A percentile compares a stretch with the other conserved stretches of the same genome.
Evolutionary conservation across 1,140 invertebrate species (phyloP).

Genomic region (Pseudomyrmex sp.): DNA sequence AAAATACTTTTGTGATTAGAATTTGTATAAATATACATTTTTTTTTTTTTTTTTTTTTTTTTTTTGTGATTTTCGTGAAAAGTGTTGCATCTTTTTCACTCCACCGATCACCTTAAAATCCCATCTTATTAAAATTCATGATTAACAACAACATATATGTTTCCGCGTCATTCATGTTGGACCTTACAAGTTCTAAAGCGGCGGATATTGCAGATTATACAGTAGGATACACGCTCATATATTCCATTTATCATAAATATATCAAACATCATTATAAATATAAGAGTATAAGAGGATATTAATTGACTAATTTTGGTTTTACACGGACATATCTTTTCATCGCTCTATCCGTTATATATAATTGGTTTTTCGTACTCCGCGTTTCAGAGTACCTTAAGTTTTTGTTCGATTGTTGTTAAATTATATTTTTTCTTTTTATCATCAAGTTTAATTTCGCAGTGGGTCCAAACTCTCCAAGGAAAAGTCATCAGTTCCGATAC

Average conservation of each 20-base stretch:
- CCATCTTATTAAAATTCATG: slow-evolving; percentile 24
- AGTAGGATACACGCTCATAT: slow-evolving; percentile 49
- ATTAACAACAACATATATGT: slow-evolving; percentile 30
- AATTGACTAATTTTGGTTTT: slow-evolving; percentile 83
- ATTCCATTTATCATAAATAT: slow-evolving; percentile 71
- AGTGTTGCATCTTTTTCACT: slow-evolving; percentile 21
- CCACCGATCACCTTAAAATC: slow-evolving; percentile 34
- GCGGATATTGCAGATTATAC: slow-evolving; percentile 37
- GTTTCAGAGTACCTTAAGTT: slow-evolving; percentile 62
- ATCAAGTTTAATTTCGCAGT: slow-evolving; percentile 41
- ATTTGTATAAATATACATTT: background rate
- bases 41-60: too few species aligned
- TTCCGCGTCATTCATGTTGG: slow-evolving; percentile 18
- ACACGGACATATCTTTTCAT: slow-evolving; percentile 69
- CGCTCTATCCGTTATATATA: slow-evolving; percentile 63
- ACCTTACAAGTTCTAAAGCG: slow-evolving; percentile 33
- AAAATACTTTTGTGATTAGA: too few species aligned
- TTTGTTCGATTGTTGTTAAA: slow-evolving; percentile 21
- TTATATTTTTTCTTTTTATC: background rate
- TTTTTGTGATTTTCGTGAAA: background rate
- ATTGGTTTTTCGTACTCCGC: slow-evolving; percentile 55
- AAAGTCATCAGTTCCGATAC: slow-evolving; percentile 93
- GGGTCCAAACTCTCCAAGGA: slow-evolving; percentile 94
- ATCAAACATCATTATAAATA: slow-evolving; percentile 76
- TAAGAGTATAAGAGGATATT: slow-evolving; percentile 69